Evolutionary conservation across 2,888 invertebrate genomes (phyloP), one percentile per base, ranked within the genome.

Genomic region (Drosophila rubida): DNA sequence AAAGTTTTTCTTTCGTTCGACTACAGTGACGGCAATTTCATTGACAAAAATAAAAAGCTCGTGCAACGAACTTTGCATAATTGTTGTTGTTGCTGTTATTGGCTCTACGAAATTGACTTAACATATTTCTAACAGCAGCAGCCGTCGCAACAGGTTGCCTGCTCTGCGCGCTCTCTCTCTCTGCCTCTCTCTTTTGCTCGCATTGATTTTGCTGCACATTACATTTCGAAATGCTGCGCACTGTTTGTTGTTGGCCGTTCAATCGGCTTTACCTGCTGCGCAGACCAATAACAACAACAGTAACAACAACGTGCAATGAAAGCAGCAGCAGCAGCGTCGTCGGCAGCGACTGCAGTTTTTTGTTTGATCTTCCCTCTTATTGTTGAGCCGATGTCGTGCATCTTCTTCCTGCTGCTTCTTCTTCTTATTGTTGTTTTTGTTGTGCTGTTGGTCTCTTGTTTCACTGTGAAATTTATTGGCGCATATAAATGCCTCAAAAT

Each of bases 301-400:
- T 19, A 59, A 44, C 59, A 54, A 54, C 64, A 55, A 44, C 39
- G 39, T 42, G 13, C 35, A 53, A 48, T 41, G 44, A 51, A 48
- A 63, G 58, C 70, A 69, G 59, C 75, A 61, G 37, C 69, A 61
- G n/a, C 30, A 32, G 30, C 30, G 30, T 32, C 30, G 32, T 64
- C 65, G 76, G 83, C 84, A 81, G 88, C 70, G 71, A 69, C 88
- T 83, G 77, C 76, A 59, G 32, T 69, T 82, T 88, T 87, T 82
- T 88, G 89, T 85, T 85, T 85, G 89, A 88, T 85, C 89, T 87
- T 85, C 78, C 84, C 85, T 81, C 85, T 88, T 87, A 88, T 87
- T 87, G 81, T 83, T 83, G 85, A 68, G 69, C 72, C 61, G 71
- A 79, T 82, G 88, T 86, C 87, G 81, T 87, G 88, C 75, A 86